These are phyloP conservation scores for Ageneiosus marmoratus DNA, from an alignment of 2,113 vertebrate species.

Conservation along the genomic window DNA sequence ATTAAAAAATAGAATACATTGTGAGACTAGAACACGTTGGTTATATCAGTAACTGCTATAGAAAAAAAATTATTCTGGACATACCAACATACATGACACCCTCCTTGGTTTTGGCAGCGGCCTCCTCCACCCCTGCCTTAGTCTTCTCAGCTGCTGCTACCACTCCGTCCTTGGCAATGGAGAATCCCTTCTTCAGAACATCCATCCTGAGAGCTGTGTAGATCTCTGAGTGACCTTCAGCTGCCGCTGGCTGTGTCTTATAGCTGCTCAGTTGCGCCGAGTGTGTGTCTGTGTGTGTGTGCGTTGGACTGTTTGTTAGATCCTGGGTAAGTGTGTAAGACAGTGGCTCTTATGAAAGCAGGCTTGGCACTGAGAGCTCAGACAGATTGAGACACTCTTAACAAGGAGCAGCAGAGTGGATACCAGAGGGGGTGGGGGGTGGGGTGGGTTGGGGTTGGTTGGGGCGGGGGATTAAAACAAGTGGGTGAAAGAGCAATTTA, in stretches of 20 bases:
- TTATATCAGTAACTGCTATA: not conserved
- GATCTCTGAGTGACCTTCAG: conserved; percentile 27
- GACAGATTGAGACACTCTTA: conserved; percentile 52
- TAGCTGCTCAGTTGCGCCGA: conserved; percentile 25
- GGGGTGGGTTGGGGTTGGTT: conserved; percentile 25
- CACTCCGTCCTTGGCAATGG: conserved; percentile 96
- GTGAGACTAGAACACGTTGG: too few relatives aligned
- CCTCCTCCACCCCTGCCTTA: conserved; percentile 96
- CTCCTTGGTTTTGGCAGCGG: conserved; percentile 97
- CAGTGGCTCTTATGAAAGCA: conserved; percentile 49
- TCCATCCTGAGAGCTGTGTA: conserved; percentile 78
- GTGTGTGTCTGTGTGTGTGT: conserved; percentile 13
- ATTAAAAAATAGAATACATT: not conserved
- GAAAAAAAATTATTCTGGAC: conserved; percentile 43
- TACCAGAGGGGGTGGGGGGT: conserved; percentile 23
- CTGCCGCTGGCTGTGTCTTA: conserved; percentile 31
- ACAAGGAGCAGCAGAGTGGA: conserved; percentile 47
- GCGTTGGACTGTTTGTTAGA: conserved; percentile 2
- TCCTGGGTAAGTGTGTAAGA: conserved; percentile 26
- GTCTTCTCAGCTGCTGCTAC: conserved; percentile 97
- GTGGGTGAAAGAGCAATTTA: conserved; percentile 42
- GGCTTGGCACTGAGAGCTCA: conserved; percentile 44
- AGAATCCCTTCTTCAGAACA: conserved; percentile 97
- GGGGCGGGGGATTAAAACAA: conserved; percentile 22
- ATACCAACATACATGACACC: conserved; percentile 97